Evolutionary conservation across 2,797 vertebrate species (phyloP), one percentile per base, ranked within the genome.

Genomic region (Platalea minor): DNA sequence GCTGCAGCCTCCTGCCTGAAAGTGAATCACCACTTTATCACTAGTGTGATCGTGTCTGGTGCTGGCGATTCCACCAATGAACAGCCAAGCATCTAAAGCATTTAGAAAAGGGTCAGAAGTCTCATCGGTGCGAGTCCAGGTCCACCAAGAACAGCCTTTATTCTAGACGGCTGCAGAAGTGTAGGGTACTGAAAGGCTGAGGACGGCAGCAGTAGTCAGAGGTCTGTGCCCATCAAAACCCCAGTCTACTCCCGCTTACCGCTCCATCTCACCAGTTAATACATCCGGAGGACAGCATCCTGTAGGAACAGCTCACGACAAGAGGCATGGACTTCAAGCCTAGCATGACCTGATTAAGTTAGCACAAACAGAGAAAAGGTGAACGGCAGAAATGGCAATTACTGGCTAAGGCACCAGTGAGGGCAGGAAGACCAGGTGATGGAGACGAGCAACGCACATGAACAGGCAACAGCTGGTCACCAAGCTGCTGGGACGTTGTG

Each of bases 401-500:
- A 50, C 24, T 23, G n/a, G 37, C 21, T 41, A 63, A 59, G 26
- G 35, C 19, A 64, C 21, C 50, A 46, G 28, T 4, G 13, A 31
- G 10, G 43, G 60, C 4, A 35, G 16, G 11, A 77, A 37, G 46
- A 35, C 24, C 25, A n/a, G 21, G 39, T 19, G n/a, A 25, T 4
- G 9, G 18, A 72, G 20, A 59, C 25, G 67, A n/a, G 51, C 63
- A 67, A 15, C 0, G 0, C 4, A 0, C 18, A 24, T 5, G 17
- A 46, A 28, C 24, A 57, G 28, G 39, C 35, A 79, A 35, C 21
- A 20, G 25, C 39, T 31, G 46, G 56, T n/a, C 70, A 74, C 24
- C 25, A 15, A 57, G 48, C 31, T 61, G 33, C 35, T 72, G 25
- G 31, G 37, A 75, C 8, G 3, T 7, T 7, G 21, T 4, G 35